Evolutionary conservation across 2,113 vertebrate genomes (phyloP), one percentile per base, ranked within the genome.

Genomic region (Ornithorhynchus anatinus): DNA sequence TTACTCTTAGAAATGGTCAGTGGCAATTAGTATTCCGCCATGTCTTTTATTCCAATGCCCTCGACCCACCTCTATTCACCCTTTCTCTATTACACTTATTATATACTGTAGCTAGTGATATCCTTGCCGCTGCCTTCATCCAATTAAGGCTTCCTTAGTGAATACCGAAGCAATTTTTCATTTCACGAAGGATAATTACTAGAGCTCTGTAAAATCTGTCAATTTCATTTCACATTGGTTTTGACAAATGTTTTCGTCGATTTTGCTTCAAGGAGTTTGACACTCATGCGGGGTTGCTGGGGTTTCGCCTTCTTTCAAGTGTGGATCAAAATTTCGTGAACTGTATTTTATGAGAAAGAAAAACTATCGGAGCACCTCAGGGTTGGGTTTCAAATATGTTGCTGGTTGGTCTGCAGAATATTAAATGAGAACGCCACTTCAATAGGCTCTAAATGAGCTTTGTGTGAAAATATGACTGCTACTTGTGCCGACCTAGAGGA

Each of bases 1-100:
- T 47, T 37, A 2, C 33, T 52, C 56, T 62, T 32, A 31, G 15
- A 27, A 72, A 47, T 40, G 57, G 63, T 60, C 69, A 58, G 25
- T 10, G 58, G 69, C 59, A 64, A 77, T 76, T 82, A 64, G 40
- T 75, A 75, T 72, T 67, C 75, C 27, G 32, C 17, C 29, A 13
- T 8, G 33, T 36, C 47, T 65, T 67, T 62, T 59, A 60, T 70
- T 51, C 78, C 19, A 3, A 33, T 32, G 59, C 48, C 56, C 63
- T 71, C 57, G 72, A 29, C 53, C 31, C 48, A 60, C 67, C 63
- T 38, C 44, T 44, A 47, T 15, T 36, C 33, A 35, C n/a, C 8
- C 22, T 54, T 64, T 54, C 69, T 56, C 0, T 43, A 12, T 52
- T 17, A 56, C n/a, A 71, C 67, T 57, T 69, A 27, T 58, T 67